Evolutionary conservation across 2,113 vertebrate genomes (phyloP).

Genomic region (Serilophus lunatus): DNA sequence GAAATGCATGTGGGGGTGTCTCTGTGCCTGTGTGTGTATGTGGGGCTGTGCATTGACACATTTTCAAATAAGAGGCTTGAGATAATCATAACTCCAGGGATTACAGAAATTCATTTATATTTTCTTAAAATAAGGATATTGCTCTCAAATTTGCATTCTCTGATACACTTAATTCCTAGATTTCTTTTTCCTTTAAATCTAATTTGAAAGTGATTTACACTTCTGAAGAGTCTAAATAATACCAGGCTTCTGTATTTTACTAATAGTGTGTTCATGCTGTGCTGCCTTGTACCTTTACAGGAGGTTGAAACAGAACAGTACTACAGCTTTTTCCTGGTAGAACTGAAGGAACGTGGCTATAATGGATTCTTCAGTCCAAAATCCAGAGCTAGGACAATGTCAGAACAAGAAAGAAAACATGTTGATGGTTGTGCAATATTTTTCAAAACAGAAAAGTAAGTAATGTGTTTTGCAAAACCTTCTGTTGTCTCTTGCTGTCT

Average conservation of each 20-base stretch:
- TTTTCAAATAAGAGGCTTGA: conserved; percentile 31
- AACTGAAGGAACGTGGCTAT: conserved; percentile 95
- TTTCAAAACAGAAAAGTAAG: conserved; percentile 95
- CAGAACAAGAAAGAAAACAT: conserved; percentile 95
- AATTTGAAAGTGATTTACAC: conserved; percentile 39
- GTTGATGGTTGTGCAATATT: conserved; percentile 98
- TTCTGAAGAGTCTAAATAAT: conserved; percentile 33
- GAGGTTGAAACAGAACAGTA: conserved; percentile 98
- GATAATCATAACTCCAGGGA: conserved; percentile 47
- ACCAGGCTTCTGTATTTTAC: background rate
- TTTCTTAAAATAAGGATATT: conserved; percentile 3
- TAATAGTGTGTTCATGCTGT: background rate
- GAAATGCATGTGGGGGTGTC: background rate
- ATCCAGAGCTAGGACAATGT: conserved; percentile 97
- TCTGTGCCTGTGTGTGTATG: background rate
- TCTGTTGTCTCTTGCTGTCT: background rate
- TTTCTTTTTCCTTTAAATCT: background rate
- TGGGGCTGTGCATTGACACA: conserved; percentile 18
- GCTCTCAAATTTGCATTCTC: conserved; percentile 21
- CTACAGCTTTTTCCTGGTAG: conserved; percentile 93
- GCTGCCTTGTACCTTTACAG: conserved; percentile 71
- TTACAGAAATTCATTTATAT: conserved; percentile 34
- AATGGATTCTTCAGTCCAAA: conserved; percentile 98
- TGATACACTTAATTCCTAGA: conserved; percentile 1
- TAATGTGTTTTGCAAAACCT: background rate